Base-by-base conservation (phyloP, 92 coral and sea anemone species). In the Epizoanthus fatuus region DNA sequence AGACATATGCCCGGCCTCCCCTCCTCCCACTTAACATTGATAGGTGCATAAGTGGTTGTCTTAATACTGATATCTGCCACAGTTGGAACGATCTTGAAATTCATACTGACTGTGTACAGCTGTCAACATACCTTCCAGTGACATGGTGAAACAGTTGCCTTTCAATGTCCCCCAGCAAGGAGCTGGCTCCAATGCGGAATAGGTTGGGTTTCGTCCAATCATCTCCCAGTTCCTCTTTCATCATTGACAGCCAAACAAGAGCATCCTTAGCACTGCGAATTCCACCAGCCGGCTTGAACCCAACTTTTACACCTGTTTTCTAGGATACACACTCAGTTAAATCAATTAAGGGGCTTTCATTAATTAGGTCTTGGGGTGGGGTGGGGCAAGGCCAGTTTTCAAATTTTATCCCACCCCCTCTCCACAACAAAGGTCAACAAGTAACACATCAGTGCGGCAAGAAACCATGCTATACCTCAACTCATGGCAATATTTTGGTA, bases 271-370 rank as follows among this genome's bases (percentile, higher is more conserved):
- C 98, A 93, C 96, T 97, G 45, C 99, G 96, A 63, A 97, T 97
- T 17, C 99, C 99, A 60, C 99, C 99, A 16, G 99, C 99, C 4
- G 99, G 99, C 84, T 97, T 97, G 85, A 97, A 97, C 37, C 99
- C 99, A 72, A 97, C 98, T 65, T 95, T 97, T 75, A 93, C 92
- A 74, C 98, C 98, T 37, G 99, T 97, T 81, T 93, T 92, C 99
- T 97, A 75, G 25, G 74, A 62, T 15, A 75, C 66, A 49, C 44
- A 68, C 45, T 40, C 57, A 56, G 51, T 0, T 38, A 13, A 7
- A 2, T 63, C 40, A 44, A 25, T 20, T 17, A n/a, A 32, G 10
- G 10, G 14, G 3, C 9, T 32, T 63, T 12, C 19, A 72, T 52
- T 44, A 3, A 49, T 38, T 6, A 6, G 25, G 14, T 32, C 2